Evolutionary conservation across 2,888 invertebrate species (phyloP).

Genomic region (Leucoma salicis): DNA sequence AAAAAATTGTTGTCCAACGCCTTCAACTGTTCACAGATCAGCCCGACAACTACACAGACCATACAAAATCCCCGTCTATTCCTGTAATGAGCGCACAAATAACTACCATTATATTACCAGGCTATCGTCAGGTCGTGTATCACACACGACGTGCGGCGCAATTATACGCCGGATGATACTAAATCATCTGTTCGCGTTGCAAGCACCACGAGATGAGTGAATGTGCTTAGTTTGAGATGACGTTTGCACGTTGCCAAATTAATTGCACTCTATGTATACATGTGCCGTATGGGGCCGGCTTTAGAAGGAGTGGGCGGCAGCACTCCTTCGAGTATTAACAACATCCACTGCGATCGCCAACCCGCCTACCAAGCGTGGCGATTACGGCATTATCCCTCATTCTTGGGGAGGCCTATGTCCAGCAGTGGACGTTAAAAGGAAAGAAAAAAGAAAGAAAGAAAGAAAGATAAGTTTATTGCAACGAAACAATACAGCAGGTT

Average conservation of each 20-base stretch:
- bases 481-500: no score
- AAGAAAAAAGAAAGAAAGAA: no score
- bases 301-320: no score
- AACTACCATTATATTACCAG: constrained; percentile 22
- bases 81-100: constrained; percentile 29
- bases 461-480: no score
- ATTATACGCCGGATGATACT: constrained; percentile 29
- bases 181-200: constrained; percentile 29
- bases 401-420: no score
- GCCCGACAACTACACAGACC: neutral
- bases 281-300: no score
- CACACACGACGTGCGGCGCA: constrained; percentile 23
- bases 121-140: constrained; percentile 27
- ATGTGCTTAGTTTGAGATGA: neutral
- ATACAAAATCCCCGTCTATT: constrained; percentile 13
- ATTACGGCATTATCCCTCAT: no score
- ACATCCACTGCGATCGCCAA: no score
- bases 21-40: neutral
- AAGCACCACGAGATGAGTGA: constrained; percentile 6
- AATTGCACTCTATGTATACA: neutral
- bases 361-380: no score
- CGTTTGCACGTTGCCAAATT: constrained; percentile 5
- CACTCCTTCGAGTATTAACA: no score
- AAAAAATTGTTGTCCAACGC: no score
- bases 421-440: no score